These are phyloP conservation scores for Ametastegia equiseti DNA, from an alignment of 2,888 invertebrate species.

Conservation along the genomic window DNA sequence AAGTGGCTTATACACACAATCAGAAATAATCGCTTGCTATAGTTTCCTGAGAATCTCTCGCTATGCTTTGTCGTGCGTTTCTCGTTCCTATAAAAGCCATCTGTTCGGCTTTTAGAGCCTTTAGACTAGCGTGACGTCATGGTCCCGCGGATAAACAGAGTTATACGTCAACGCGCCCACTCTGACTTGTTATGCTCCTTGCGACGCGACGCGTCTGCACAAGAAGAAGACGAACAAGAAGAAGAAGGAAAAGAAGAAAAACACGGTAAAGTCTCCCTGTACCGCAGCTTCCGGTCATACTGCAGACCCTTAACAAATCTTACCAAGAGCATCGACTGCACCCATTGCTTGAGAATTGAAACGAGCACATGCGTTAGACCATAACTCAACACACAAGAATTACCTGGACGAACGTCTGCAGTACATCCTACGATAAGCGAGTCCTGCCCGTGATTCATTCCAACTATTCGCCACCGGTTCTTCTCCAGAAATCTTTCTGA, in stretches of 20 bases:
- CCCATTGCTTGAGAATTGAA: constrained; percentile 4
- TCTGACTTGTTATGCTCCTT: constrained; percentile 30
- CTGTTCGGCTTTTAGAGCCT: constrained; percentile 67
- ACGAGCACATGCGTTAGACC: not conserved
- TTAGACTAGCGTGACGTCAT: constrained; percentile 62
- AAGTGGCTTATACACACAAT: constrained; percentile 17
- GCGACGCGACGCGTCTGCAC: constrained; percentile 37
- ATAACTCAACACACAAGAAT: constrained; percentile 3
- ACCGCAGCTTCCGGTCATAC: constrained; percentile 1
- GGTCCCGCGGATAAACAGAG: constrained; percentile 62
- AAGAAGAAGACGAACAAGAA: not conserved
- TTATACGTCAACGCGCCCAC: constrained; percentile 58
- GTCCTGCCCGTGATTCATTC: not conserved
- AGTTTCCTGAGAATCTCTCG: constrained; percentile 57
- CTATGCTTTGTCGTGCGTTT: constrained; percentile 61
- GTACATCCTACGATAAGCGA: not conserved
- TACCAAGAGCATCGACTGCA: constrained; percentile 1
- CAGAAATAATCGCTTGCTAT: constrained; percentile 13
- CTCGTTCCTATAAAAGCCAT: constrained; percentile 68
- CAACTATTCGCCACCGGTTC: not conserved
- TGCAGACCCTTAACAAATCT: not conserved
- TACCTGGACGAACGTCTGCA: not conserved
- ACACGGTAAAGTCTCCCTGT: not conserved
- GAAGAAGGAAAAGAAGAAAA: not conserved
- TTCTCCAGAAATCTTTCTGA: not conserved